Percentiles rank a stretch among this genome's conserved stretches.
These are phyloP conservation scores for Drosophila elegans DNA, from an alignment of 1,140 invertebrate species.

Conservation along the genomic window DNA sequence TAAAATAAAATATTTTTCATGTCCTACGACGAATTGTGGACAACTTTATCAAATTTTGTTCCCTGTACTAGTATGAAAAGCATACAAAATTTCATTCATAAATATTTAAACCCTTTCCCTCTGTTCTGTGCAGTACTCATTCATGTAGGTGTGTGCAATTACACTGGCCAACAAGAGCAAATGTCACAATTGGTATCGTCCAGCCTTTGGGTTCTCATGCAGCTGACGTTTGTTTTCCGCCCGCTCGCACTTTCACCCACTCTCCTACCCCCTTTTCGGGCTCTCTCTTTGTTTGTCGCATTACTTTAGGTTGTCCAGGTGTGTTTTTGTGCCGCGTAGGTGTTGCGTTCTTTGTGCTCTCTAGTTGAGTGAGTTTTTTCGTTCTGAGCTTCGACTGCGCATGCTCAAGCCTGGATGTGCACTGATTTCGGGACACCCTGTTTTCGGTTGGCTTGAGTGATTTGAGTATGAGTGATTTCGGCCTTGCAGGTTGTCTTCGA, in stretches of 20 bases:
- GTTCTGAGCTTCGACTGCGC: conserved; percentile 36
- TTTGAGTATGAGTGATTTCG: conserved; percentile 14
- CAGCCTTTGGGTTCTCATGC: conserved; percentile 51
- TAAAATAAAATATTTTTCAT: too few species aligned
- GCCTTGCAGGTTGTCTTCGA: neutral
- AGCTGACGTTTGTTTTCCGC: conserved; percentile 58
- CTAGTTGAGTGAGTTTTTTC: conserved; percentile 32
- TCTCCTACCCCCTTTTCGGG: neutral
- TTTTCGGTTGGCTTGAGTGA: conserved; percentile 1
- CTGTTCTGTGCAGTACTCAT: conserved; percentile 2
- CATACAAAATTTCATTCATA: conserved; percentile 68
- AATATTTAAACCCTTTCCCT: conserved; percentile 62
- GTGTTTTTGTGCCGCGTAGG: conserved; percentile 45
- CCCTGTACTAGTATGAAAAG: conserved; percentile 14
- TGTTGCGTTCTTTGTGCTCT: conserved; percentile 57
- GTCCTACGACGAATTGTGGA: too few species aligned
- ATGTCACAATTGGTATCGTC: conserved; percentile 28
- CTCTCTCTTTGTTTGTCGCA: conserved; percentile 12
- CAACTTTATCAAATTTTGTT: neutral
- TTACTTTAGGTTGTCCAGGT: conserved; percentile 44
- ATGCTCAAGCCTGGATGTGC: conserved; percentile 41
- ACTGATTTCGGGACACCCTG: conserved; percentile 47
- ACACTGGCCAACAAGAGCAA: conserved; percentile 64
- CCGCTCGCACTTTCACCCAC: neutral
- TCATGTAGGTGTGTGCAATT: conserved; percentile 42